Evolutionary conservation across 92 coral and sea anemone species (phyloP).

Genomic region (Porites cylindrica): DNA sequence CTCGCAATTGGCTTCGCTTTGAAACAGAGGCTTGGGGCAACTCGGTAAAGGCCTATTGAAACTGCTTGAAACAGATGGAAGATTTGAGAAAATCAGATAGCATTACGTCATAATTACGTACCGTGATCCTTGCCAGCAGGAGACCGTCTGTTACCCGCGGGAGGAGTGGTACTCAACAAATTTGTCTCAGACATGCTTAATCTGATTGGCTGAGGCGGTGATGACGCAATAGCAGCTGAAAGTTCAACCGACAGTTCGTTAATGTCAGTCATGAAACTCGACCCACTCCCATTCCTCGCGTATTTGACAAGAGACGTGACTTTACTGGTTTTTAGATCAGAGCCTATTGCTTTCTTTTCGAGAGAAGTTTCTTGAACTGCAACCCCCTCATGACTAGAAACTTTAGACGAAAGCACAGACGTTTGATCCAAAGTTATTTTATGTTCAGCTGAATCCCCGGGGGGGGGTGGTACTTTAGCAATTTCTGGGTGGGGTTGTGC

Average conservation of each 20-base stretch:
- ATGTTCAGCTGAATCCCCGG: background rate
- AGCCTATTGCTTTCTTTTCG: constrained; percentile 18
- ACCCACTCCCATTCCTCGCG: constrained; percentile 16
- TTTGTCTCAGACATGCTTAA: constrained; percentile 73
- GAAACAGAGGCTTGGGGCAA: too few species aligned
- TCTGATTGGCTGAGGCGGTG: constrained; percentile 77
- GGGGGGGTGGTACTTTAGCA: too few species aligned
- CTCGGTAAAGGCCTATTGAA: too few species aligned
- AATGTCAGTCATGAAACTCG: constrained; percentile 39
- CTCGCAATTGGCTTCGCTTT: too few species aligned
- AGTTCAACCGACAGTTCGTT: constrained; percentile 71
- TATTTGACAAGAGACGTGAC: constrained; percentile 5
- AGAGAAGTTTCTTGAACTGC: background rate
- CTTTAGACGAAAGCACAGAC: background rate
- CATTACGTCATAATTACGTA: constrained; percentile 20
- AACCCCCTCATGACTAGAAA: background rate
- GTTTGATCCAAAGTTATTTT: background rate
- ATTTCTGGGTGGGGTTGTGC: too few species aligned
- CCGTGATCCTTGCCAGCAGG: constrained; percentile 79
- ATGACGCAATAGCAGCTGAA: constrained; percentile 76
- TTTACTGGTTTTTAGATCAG: constrained; percentile 4
- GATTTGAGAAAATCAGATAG: too few species aligned
- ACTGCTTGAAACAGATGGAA: too few species aligned
- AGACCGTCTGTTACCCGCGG: constrained; percentile 52
- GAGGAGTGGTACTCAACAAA: constrained; percentile 51